Conservation (phyloP, 2,888 invertebrate genomes). For the Ophion obscuratus region DNA sequence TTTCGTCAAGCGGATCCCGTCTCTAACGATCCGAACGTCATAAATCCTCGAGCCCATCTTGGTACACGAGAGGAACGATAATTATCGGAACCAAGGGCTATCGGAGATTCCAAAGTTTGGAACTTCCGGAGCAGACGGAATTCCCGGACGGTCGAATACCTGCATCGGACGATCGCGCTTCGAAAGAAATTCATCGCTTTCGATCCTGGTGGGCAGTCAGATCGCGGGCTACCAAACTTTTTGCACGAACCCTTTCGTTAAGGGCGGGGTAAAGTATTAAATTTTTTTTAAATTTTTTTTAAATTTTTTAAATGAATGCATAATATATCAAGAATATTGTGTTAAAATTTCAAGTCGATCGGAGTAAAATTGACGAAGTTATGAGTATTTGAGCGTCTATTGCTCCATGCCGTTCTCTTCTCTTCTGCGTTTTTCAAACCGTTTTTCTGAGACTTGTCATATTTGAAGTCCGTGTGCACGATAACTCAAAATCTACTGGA, state of each 20-base stretch:
- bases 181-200: constrained; percentile 28
- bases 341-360: too few relatives aligned
- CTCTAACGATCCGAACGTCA: not conserved
- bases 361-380: too few relatives aligned
- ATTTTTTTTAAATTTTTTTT: too few relatives aligned
- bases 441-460: too few relatives aligned
- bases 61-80: constrained; percentile 4
- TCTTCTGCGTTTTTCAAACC: too few relatives aligned
- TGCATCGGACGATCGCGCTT: constrained; percentile 7
- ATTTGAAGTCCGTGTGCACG: too few relatives aligned
- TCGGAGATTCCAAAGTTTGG: constrained; percentile 34
- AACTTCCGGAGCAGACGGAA: constrained; percentile 61
- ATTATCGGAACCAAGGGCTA: not conserved
- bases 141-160: constrained; percentile 61
- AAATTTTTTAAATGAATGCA: too few relatives aligned
- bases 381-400: too few relatives aligned
- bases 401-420: too few relatives aligned
- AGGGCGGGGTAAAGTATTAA: too few relatives aligned
- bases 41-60: not conserved
- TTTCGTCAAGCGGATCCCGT: not conserved
- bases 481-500: too few relatives aligned
- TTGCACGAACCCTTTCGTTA: constrained; percentile 40
- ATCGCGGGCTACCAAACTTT: constrained; percentile 2
- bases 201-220: constrained; percentile 14
- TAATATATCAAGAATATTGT: too few relatives aligned